Conservation (phyloP, 2,888 invertebrate genomes). For the Eristalis arbustorum region DNA sequence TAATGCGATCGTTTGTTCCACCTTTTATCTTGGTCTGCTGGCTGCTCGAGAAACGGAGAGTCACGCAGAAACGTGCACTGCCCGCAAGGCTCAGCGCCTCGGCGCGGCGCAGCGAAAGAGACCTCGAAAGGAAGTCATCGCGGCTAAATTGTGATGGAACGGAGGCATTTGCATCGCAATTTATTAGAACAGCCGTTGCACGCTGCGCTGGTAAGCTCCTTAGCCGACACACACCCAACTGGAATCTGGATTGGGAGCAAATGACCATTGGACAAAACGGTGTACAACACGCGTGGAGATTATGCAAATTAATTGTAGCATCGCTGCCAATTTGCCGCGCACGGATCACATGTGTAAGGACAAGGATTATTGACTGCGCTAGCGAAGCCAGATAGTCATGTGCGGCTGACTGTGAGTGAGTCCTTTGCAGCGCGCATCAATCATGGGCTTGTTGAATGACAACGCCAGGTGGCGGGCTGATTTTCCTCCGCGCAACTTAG, state of each 20-base stretch:
- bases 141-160: conserved; percentile 67
- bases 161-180: conserved; percentile 64
- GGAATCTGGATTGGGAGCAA: conserved; percentile 36
- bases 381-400: conserved; percentile 30
- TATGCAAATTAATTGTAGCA: conserved; percentile 70
- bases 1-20: conserved; percentile 70
- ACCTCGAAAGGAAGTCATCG: conserved; percentile 61
- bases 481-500: not conserved
- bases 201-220: conserved; percentile 42
- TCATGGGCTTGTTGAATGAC: conserved; percentile 65
- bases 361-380: conserved; percentile 58
- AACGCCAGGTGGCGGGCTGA: conserved; percentile 60
- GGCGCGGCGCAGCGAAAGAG: conserved; percentile 7
- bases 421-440: conserved; percentile 44
- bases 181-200: conserved; percentile 61
- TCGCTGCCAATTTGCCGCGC: conserved; percentile 60
- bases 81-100: conserved; percentile 28
- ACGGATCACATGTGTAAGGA: conserved; percentile 45
- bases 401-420: conserved; percentile 1
- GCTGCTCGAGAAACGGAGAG: conserved; percentile 38
- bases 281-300: conserved; percentile 66
- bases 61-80: conserved; percentile 63
- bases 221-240: conserved; percentile 58
- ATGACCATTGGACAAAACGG: conserved; percentile 58
- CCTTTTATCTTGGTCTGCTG: conserved; percentile 51